Percentiles rank a stretch among this genome's conserved stretches.
Conservation (phyloP, 1,140 invertebrate species). For the Hydropsyche tenuis region DNA sequence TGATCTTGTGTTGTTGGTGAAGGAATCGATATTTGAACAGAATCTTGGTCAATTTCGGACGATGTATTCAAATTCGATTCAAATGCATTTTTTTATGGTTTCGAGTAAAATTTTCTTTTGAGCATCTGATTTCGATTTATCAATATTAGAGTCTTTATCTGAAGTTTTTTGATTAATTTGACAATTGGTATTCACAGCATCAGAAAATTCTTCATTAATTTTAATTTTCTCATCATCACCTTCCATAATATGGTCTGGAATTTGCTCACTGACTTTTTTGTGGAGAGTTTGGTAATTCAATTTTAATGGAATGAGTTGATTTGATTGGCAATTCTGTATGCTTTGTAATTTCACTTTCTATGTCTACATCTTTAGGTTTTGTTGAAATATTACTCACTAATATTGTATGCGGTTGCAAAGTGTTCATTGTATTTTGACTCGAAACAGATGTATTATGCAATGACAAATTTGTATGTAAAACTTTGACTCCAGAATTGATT, state of each 20-base stretch:
- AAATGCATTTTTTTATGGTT: slow-evolving; percentile 54
- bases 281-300: slow-evolving; percentile 57
- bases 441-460: background rate
- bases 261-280: slow-evolving; percentile 62
- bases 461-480: background rate
- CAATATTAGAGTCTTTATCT: background rate
- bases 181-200: background rate
- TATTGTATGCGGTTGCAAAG: slow-evolving; percentile 11
- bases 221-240: slow-evolving; percentile 62
- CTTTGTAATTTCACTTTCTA: slow-evolving; percentile 60
- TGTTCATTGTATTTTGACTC: slow-evolving; percentile 13
- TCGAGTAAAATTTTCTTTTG: slow-evolving; percentile 62
- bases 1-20: slow-evolving; percentile 68
- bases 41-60: slow-evolving; percentile 64
- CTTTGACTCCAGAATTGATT: background rate
- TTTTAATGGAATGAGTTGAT: slow-evolving; percentile 28
- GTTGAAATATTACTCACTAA: background rate
- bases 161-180: background rate
- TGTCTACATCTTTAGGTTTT: slow-evolving; percentile 57
- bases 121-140: slow-evolving; percentile 53
- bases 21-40: slow-evolving; percentile 67
- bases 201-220: slow-evolving; percentile 55
- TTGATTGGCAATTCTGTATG: slow-evolving; percentile 60
- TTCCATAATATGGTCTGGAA: slow-evolving; percentile 63
- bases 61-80: slow-evolving; percentile 62